Evolutionary conservation across 2,797 vertebrate genomes (phyloP), one percentile per base, ranked within the genome.

Genomic region (Macropus fuliginosus): DNA sequence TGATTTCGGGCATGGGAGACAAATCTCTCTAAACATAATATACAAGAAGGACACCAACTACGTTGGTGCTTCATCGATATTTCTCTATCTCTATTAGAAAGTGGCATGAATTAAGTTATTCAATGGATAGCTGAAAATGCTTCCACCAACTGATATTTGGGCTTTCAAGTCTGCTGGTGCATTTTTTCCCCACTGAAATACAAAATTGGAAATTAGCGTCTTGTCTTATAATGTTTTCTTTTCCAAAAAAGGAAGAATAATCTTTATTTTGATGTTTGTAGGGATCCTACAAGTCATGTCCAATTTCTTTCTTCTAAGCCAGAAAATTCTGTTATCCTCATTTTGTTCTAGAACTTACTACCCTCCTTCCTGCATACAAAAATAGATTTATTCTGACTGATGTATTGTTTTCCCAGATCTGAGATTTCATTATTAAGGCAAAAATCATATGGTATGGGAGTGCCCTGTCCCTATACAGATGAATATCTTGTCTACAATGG

Each of bases 191-290:
- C 66, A 46, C 8, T 27, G 21, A 27, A 46, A 87, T 3, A 50
- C 40, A 87, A 50, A 31, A 21, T 34, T 91, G 8, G 90, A 52
- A 54, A 29, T 54, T 34, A 8, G 1, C 18, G 56, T 52, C 52
- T 90, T 66, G 2, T 92, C 87, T 54, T 91, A 16, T 46, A 97
- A 95, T 66, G 46, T 92, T 55, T 46, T 91, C 92, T 89, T 46
- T 94, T 40, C 24, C 90, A 90, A 91, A 93, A 56, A 89, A 2
- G 66, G 34, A 93, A 74, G 28, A 93, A 90, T 4, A 31, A 29
- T 55, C 29, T 9, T 54, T 56, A 54, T 92, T 3, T 40, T 87
- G 90, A 92, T 55, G 50, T 56, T 66, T 14, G 34, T 0, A 90
- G 34, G 94, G 28, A 16, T 2, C 50, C 89, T 1, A 0, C 4